A percentile compares a stretch with the other conserved stretches of the same genome.
These are phyloP conservation scores for Ethmia dodecea DNA, from an alignment of 2,888 invertebrate species.

Conservation along the genomic window DNA sequence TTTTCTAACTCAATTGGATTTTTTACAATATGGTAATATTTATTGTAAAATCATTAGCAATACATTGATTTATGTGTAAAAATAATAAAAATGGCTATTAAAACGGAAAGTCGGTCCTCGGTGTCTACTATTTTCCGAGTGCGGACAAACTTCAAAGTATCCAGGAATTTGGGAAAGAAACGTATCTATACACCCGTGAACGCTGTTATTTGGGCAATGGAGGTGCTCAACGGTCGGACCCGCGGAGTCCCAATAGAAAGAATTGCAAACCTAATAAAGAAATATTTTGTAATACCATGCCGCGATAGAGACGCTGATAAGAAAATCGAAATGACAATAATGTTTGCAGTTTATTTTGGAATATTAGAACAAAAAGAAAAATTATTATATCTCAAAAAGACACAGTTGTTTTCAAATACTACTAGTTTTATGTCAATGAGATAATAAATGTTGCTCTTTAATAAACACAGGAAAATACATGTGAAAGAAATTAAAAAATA, in stretches of 20 bases:
- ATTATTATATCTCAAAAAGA: constrained; percentile 30
- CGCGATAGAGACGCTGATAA: constrained; percentile 32
- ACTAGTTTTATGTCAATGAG: too few species aligned
- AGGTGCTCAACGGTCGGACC: constrained; percentile 30
- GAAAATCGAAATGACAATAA: constrained; percentile 36
- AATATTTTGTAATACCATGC: constrained; percentile 37
- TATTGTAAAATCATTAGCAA: too few species aligned
- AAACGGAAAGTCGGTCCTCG: constrained; percentile 24
- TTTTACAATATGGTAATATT: too few species aligned
- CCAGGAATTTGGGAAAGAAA: constrained; percentile 26
- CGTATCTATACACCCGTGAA: constrained; percentile 31
- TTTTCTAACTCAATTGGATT: too few species aligned
- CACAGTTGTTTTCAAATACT: constrained; percentile 3
- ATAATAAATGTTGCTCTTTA: too few species aligned
- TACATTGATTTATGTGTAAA: too few species aligned
- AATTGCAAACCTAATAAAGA: constrained; percentile 37
- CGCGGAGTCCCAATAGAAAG: constrained; percentile 34
- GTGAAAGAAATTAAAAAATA: too few species aligned
- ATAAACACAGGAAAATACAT: too few species aligned
- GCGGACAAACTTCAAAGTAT: constrained; percentile 29
- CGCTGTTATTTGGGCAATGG: constrained; percentile 48
- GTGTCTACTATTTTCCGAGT: constrained; percentile 28
- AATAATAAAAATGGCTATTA: constrained; percentile 23
- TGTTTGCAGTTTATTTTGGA: constrained; percentile 39
- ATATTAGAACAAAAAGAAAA: constrained; percentile 31